Evolutionary conservation across 2,797 vertebrate species (phyloP).

Genomic region (Scarus forsteni): DNA sequence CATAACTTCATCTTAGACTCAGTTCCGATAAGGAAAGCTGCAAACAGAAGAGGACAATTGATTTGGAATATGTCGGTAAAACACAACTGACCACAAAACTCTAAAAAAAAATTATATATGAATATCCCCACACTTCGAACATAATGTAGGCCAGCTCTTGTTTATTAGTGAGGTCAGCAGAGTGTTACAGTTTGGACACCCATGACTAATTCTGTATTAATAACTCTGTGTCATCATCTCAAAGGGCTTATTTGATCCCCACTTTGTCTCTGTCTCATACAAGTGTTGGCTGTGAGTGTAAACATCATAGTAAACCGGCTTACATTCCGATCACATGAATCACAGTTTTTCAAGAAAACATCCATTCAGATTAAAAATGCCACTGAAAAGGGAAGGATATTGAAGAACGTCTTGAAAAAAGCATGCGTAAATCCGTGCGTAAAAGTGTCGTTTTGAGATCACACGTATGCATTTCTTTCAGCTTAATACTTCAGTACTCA

Average conservation of each 20-base stretch:
- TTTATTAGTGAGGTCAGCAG: conserved; percentile 50
- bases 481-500: background rate
- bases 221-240: conserved; percentile 67
- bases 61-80: conserved; percentile 2
- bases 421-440: conserved; percentile 29
- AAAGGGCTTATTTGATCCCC: conserved; percentile 45
- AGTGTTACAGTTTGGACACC: conserved; percentile 42
- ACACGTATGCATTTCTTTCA: background rate
- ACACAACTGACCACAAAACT: background rate
- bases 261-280: conserved; percentile 27
- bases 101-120: background rate
- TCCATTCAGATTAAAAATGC: background rate
- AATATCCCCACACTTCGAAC: background rate
- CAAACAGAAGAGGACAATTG: conserved; percentile 29
- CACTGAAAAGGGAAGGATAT: no score
- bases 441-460: conserved; percentile 27
- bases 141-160: conserved; percentile 29
- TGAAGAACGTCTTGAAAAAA: accelerated
- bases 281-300: conserved; percentile 22
- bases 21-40: conserved; percentile 95
- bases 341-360: background rate
- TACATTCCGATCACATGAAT: background rate
- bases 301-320: conserved; percentile 13
- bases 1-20: conserved; percentile 99
- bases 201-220: conserved; percentile 68